Evolutionary conservation across 2,113 vertebrate species (phyloP).

Genomic region (Dromiciops gliroides): DNA sequence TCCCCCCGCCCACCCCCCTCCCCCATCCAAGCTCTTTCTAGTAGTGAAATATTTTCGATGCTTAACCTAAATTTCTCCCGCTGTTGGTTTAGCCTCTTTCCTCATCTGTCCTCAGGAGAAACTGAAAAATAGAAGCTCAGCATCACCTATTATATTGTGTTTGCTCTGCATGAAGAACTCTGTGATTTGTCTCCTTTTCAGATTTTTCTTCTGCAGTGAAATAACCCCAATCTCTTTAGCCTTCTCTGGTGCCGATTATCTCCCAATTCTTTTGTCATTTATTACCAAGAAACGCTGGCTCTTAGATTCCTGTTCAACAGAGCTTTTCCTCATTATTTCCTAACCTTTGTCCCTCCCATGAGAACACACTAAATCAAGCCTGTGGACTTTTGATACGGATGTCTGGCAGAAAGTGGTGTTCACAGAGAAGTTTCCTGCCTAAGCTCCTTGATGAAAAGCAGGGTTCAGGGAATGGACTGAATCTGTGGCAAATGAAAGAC

Average conservation of each 20-base stretch:
- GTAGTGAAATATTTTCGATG: neutral
- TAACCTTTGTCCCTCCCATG: conserved; percentile 74
- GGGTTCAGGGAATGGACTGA: neutral
- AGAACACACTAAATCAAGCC: conserved; percentile 70
- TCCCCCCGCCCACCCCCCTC: too few species aligned
- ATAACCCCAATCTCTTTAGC: conserved; percentile 33
- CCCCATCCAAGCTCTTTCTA: neutral
- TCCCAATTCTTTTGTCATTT: conserved; percentile 73
- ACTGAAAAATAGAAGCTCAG: conserved; percentile 13
- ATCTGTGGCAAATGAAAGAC: conserved; percentile 51
- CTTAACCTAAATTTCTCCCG: conserved; percentile 7
- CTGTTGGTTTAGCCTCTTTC: conserved; percentile 41
- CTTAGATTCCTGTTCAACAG: conserved; percentile 67
- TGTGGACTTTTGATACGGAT: conserved; percentile 68
- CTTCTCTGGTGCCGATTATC: conserved; percentile 47
- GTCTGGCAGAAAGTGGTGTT: conserved; percentile 44
- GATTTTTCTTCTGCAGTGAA: conserved; percentile 52
- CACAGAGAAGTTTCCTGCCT: conserved; percentile 53
- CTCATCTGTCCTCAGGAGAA: conserved; percentile 47
- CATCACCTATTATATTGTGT: conserved; percentile 23
- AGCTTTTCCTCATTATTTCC: conserved; percentile 77
- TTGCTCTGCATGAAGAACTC: conserved; percentile 40
- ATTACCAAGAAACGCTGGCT: conserved; percentile 76
- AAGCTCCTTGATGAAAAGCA: conserved; percentile 66
- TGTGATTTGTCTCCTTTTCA: conserved; percentile 35